Conservation (phyloP, 2,888 invertebrate genomes). For the Dorcus parallelipipedus region DNA sequence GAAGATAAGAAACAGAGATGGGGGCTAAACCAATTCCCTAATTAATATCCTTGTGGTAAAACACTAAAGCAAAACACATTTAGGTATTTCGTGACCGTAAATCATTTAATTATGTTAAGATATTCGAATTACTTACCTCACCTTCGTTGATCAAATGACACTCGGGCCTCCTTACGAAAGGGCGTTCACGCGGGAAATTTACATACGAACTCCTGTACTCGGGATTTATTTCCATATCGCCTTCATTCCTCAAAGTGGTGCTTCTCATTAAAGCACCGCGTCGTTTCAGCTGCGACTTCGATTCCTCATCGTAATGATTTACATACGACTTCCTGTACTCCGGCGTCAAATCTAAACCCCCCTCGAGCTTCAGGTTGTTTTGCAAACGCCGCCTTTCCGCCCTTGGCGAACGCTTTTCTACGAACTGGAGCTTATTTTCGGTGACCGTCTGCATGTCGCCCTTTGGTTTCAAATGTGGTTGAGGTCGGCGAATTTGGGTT, state of each 20-base stretch:
- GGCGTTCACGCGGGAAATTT: conserved; percentile 51
- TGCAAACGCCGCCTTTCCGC: conserved; percentile 40
- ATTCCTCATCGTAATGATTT: conserved; percentile 31
- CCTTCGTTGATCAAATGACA: conserved; percentile 34
- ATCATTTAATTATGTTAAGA: not conserved
- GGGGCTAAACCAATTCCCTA: too few relatives aligned
- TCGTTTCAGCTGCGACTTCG: conserved; percentile 24
- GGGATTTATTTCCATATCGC: conserved; percentile 34
- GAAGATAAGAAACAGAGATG: too few relatives aligned
- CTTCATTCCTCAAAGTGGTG: conserved; percentile 31
- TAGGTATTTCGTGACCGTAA: too few relatives aligned
- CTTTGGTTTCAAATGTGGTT: conserved; percentile 34
- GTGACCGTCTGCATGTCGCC: conserved; percentile 28
- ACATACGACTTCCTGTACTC: conserved; percentile 47
- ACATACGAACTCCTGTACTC: conserved; percentile 43
- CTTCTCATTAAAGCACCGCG: conserved; percentile 20
- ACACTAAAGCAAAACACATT: too few relatives aligned
- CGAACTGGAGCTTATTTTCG: conserved; percentile 31
- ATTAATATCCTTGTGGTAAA: too few relatives aligned
- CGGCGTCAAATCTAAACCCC: conserved; percentile 44
- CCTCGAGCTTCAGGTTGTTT: conserved; percentile 44
- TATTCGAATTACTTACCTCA: conserved; percentile 31
- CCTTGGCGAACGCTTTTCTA: conserved; percentile 27
- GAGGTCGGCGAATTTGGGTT: conserved; percentile 20
- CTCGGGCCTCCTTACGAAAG: conserved; percentile 44